These are phyloP conservation scores for Ectemnius cavifrons DNA, from an alignment of 2,888 invertebrate genomes.

Conservation along the genomic window DNA sequence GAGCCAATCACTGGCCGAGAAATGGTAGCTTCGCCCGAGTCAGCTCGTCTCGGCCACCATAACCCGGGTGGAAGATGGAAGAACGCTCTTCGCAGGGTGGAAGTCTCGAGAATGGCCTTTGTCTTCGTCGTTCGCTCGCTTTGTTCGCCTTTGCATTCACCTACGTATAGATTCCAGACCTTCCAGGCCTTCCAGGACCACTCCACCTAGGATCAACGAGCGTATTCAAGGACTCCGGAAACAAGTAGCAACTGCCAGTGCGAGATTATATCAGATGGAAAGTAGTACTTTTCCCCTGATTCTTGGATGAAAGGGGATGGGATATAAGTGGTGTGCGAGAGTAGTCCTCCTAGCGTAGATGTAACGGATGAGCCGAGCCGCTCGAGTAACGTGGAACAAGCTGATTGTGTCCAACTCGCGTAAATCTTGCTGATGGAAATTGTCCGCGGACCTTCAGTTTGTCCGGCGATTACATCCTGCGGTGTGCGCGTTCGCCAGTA, in stretches of 20 bases:
- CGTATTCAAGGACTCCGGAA: too few relatives aligned
- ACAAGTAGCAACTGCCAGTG: too few relatives aligned
- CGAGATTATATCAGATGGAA: not conserved
- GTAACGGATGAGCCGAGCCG: constrained; percentile 33
- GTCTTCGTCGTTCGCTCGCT: constrained; percentile 16
- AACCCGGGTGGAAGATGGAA: constrained; percentile 57
- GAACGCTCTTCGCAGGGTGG: constrained; percentile 54
- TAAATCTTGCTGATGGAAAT: constrained; percentile 75
- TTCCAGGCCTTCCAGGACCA: too few relatives aligned
- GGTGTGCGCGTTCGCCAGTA: constrained; percentile 72
- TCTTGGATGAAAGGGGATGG: not conserved
- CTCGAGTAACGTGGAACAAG: constrained; percentile 51
- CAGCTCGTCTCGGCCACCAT: constrained; percentile 62
- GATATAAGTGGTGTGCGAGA: not conserved
- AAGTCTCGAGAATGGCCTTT: constrained; percentile 30
- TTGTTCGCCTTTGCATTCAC: constrained; percentile 29
- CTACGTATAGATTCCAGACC: not conserved
- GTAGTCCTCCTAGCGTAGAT: not conserved
- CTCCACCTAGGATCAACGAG: too few relatives aligned
- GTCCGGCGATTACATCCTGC: constrained; percentile 73
- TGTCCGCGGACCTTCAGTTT: constrained; percentile 72
- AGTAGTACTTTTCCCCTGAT: not conserved
- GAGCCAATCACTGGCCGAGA: constrained; percentile 78
- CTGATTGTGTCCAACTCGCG: constrained; percentile 73
- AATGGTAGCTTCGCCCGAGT: constrained; percentile 75